Conservation (phyloP, 2,113 vertebrate genomes). For the Pelodiscus sinensis region DNA sequence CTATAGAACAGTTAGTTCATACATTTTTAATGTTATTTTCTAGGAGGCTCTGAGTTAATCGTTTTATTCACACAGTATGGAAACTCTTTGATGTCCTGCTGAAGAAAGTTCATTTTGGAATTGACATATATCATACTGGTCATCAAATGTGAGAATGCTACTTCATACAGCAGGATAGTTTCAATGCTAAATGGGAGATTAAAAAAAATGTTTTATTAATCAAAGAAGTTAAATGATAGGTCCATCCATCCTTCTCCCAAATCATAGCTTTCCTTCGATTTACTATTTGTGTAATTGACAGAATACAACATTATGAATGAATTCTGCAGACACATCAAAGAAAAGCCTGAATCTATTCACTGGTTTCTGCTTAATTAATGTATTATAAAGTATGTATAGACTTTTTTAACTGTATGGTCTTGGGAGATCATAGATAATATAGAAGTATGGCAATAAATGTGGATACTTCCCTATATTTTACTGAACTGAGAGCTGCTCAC, state of each 20-base stretch:
- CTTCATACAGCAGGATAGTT: not conserved
- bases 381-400: not conserved
- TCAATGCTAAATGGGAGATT: not conserved
- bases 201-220: not conserved
- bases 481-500: not conserved
- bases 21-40: conserved; percentile 17
- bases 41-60: not conserved
- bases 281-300: conserved; percentile 13
- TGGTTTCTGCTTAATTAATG: not conserved
- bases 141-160: not conserved
- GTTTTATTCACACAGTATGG: not conserved
- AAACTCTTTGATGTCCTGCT: conserved; percentile 1
- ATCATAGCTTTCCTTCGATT: not conserved
- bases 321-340: not conserved
- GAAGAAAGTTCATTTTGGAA: not conserved
- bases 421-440: not conserved
- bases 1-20: conserved; percentile 2
- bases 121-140: not conserved
- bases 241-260: not conserved
- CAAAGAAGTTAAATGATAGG: not conserved
- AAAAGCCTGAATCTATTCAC: not conserved
- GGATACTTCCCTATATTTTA: not conserved
- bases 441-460: not conserved
- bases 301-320: not conserved
- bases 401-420: not conserved